A percentile compares a stretch with the other conserved stretches of the same genome.
phyloP scores from a whole-genome alignment of 2,888 invertebrate species.

The Falcaria lacertinaria region DNA sequence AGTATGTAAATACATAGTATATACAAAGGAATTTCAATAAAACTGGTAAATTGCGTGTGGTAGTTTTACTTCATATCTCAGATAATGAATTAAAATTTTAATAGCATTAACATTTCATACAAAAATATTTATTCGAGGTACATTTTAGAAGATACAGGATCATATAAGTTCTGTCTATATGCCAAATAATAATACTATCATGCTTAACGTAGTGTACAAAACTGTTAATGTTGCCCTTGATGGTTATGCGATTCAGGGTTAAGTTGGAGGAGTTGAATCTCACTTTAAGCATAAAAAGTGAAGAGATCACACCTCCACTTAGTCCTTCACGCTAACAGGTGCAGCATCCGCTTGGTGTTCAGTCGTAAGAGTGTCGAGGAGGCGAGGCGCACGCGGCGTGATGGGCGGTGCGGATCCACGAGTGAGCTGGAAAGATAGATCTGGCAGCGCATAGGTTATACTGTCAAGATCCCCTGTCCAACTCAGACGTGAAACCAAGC shows the following conservation, averaged over 20 bases:
- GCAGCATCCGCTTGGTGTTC: background rate
- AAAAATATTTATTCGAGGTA: too few species aligned
- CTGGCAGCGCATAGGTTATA: conserved; percentile 70
- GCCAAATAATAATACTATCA: too few species aligned
- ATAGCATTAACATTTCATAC: too few species aligned
- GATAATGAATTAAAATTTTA: too few species aligned
- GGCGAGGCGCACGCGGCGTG: conserved; percentile 1
- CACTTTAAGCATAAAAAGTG: conserved; percentile 79
- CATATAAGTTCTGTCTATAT: too few species aligned
- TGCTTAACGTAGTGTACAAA: too few species aligned
- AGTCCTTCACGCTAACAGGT: conserved; percentile 57
- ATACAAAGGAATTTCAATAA: too few species aligned
- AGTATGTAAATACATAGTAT: too few species aligned
- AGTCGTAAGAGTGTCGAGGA: background rate
- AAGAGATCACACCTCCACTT: conserved; percentile 82
- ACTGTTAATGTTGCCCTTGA: conserved; percentile 30
- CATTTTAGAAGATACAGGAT: too few species aligned
- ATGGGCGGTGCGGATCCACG: conserved; percentile 59
- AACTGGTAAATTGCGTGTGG: too few species aligned
- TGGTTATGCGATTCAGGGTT: conserved; percentile 65
- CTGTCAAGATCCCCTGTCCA: conserved; percentile 81
- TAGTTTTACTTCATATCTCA: too few species aligned
- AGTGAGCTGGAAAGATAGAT: conserved; percentile 81
- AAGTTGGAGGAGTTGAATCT: conserved; percentile 82
- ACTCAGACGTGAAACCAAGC: conserved; percentile 71